These are phyloP conservation scores for Cromileptes altivelis DNA, from an alignment of 2,113 vertebrate species.

Conservation along the genomic window DNA sequence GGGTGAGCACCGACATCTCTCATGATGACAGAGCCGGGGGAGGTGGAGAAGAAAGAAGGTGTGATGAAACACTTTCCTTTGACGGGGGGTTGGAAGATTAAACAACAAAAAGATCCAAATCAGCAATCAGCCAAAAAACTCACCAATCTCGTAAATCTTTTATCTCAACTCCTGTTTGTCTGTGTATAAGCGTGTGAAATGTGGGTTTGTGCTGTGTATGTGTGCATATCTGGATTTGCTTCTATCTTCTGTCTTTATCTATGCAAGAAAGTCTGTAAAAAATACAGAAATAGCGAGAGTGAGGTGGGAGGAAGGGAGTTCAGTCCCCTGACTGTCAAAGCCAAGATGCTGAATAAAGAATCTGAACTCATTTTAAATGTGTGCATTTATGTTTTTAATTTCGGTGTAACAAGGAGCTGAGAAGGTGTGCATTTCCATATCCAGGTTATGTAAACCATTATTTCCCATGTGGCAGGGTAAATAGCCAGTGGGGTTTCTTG, in stretches of 20 bases:
- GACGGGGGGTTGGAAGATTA: constrained; percentile 57
- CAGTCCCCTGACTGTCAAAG: constrained; percentile 30
- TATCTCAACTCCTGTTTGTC: constrained; percentile 45
- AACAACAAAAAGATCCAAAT: constrained; percentile 74
- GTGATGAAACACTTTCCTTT: constrained; percentile 67
- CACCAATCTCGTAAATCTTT: constrained; percentile 58
- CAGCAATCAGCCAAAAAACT: constrained; percentile 65
- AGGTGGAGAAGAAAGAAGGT: constrained; percentile 31
- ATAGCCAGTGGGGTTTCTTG: constrained; percentile 65
- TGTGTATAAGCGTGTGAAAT: background rate
- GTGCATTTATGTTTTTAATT: constrained; percentile 70
- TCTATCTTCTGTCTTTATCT: constrained; percentile 35
- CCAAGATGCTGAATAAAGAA: constrained; percentile 53
- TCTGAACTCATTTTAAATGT: constrained; percentile 50
- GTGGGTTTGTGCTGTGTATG: background rate
- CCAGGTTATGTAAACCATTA: constrained; percentile 74
- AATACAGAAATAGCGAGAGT: constrained; percentile 18
- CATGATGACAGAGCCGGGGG: constrained; percentile 42
- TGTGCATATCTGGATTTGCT: background rate
- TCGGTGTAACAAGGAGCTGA: constrained; percentile 20
- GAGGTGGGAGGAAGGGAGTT: constrained; percentile 4
- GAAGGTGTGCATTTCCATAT: constrained; percentile 69
- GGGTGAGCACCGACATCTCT: constrained; percentile 59
- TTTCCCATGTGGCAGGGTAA: constrained; percentile 71
- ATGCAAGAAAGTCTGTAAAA: constrained; percentile 6